Evolutionary conservation across 2,113 vertebrate species (phyloP).

Genomic region (Corvus hawaiiensis): DNA sequence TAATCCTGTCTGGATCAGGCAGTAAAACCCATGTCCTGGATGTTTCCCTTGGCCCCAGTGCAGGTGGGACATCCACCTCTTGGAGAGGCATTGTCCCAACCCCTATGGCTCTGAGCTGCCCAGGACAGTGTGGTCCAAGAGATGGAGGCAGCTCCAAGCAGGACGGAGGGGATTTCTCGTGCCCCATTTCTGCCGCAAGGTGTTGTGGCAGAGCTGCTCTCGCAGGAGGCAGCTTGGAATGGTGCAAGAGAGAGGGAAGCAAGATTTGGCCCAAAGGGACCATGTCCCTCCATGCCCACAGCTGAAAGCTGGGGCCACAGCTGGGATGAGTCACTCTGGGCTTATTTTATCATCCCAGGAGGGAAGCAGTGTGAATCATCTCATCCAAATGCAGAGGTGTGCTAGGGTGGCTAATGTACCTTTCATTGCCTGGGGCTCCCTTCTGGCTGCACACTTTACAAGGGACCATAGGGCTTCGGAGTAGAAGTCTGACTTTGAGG

Average conservation of each 20-base stretch:
- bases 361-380: neutral
- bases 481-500: neutral
- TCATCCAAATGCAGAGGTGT: neutral
- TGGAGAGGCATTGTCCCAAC: rapidly evolving
- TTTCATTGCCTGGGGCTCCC: neutral
- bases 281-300: neutral
- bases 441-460: neutral
- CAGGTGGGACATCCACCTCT: neutral
- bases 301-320: neutral
- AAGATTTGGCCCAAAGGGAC: neutral
- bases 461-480: neutral
- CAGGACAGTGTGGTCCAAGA: rapidly evolving
- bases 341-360: neutral
- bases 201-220: neutral
- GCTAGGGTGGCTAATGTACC: neutral
- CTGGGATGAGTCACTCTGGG: neutral
- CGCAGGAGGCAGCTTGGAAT: rapidly evolving
- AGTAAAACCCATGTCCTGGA: rapidly evolving
- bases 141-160: rapidly evolving
- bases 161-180: neutral
- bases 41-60: rapidly evolving
- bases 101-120: neutral
- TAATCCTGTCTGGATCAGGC: neutral
- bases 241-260: neutral
- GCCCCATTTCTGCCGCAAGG: neutral